These are phyloP conservation scores for Chymomyza caudatula DNA, from an alignment of 2,888 invertebrate genomes.

Conservation along the genomic window DNA sequence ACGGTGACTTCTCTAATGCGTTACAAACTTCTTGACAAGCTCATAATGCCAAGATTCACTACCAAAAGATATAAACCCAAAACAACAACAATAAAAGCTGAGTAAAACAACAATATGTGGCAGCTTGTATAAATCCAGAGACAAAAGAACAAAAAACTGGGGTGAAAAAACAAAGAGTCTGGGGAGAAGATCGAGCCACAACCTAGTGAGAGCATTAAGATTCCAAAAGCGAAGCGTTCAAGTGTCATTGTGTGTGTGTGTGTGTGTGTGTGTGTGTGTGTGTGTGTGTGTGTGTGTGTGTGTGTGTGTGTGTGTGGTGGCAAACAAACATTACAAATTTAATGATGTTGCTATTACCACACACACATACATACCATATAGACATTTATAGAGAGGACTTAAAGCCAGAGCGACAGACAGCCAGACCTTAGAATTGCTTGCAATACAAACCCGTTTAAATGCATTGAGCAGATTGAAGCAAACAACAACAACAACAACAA, in stretches of 20 bases:
- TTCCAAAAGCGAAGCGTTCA: conserved; percentile 13
- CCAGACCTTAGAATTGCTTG: background rate
- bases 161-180: background rate
- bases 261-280: conserved; percentile 6
- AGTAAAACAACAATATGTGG: background rate
- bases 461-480: background rate
- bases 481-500: background rate
- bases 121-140: conserved; percentile 7
- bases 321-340: conserved; percentile 42
- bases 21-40: background rate
- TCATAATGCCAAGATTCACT: background rate
- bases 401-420: no score
- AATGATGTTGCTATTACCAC: conserved; percentile 39
- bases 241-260: background rate
- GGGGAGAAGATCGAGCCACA: background rate
- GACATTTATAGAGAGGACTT: no score
- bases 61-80: background rate
- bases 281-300: background rate
- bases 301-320: background rate
- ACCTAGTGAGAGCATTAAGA: background rate
- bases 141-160: background rate
- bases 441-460: background rate
- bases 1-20: background rate
- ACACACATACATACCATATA: background rate
- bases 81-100: conserved; percentile 17